Percentiles rank a stretch among this genome's conserved stretches.
Conservation (phyloP, 1,140 invertebrate genomes). For the Chironomus striatipennis region DNA sequence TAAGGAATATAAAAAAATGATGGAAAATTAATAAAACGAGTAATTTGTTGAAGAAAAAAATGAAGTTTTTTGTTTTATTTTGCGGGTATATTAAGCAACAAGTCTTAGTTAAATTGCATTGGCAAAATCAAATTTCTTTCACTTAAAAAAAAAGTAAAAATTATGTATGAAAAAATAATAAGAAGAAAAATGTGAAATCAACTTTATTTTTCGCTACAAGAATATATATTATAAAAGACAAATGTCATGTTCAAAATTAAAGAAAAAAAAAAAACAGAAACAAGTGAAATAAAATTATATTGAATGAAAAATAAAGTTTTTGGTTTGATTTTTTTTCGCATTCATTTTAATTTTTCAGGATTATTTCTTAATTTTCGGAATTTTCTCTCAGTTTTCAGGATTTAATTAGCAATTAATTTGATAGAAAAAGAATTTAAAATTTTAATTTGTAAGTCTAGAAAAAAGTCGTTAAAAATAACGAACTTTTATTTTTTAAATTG, state of each 20-base stretch:
- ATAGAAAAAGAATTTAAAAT: too few species aligned
- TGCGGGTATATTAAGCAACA: slow-evolving; percentile 6
- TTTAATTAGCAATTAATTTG: too few species aligned
- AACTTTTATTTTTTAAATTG: too few species aligned
- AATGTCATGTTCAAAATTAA: slow-evolving; percentile 5
- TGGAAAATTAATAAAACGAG: not conserved
- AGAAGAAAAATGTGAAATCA: slow-evolving; percentile 6
- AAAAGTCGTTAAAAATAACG: too few species aligned
- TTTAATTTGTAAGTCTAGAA: too few species aligned
- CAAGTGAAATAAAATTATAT: not conserved
- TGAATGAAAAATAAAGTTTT: not conserved
- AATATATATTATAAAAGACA: slow-evolving; percentile 1
- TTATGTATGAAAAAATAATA: not conserved
- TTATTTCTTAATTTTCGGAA: too few species aligned
- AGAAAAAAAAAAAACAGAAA: not conserved
- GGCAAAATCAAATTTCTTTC: not conserved
- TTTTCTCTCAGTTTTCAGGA: not conserved
- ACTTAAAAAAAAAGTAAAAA: slow-evolving; percentile 4
- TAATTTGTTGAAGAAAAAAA: slow-evolving; percentile 13
- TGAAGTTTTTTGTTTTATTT: slow-evolving; percentile 2
- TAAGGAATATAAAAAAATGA: not conserved
- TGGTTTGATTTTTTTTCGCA: not conserved
- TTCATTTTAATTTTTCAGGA: not conserved
- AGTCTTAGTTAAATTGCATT: slow-evolving; percentile 9
- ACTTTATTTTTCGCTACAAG: slow-evolving; percentile 8